Base-by-base conservation (phyloP, 2,113 vertebrate species). In the Addax nasomaculatus region DNA sequence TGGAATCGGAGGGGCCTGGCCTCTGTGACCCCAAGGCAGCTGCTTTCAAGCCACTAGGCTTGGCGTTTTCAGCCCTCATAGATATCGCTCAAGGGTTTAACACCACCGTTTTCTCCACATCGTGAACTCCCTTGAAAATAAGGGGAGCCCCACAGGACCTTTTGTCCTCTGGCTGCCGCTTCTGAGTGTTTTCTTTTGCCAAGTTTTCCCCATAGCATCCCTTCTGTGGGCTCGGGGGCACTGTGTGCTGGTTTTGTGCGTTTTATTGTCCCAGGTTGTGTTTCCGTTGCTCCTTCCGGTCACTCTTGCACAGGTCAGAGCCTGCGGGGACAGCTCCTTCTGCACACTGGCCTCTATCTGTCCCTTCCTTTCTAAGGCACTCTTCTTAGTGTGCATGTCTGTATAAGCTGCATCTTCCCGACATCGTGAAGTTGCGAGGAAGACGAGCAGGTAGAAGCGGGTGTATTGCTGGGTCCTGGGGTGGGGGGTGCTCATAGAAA, bases 201-300 rank as follows among this genome's bases (percentile, higher is more conserved):
- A 67, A n/a, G 29, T 33, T 27, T 39, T 29, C 76, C 3, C 3
- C 3, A 1, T 30, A 29, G 16, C 60, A 19, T 33, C 43, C 45
- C 79, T 51, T 27, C 60, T 0, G 3, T 2, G 33, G 9, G 27
- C 88, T 60, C 13, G 0, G 76, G 60, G 58, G 2, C 39, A 2
- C 58, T 8, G 83, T 2, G 4, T 0, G 15, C 1, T 27, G 30
- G n/a, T 43, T 85, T 27, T 27, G 3, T 1, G 6, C 0, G 1
- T 39, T 27, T 67, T 23, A 13, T 62, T 39, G 62, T 11, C 39
- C 79, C 39, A 17, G 81, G 15, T 1, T 29, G 57, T 30, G 58
- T 53, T 47, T 57, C 43, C 30, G 3, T 8, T 2, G 14, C 62
- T 33, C 0, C 5, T 27, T 64, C 67, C 10, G 10, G 1, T 21